Conservation (phyloP, 2,888 invertebrate species). For the Drosophila siamana region DNA sequence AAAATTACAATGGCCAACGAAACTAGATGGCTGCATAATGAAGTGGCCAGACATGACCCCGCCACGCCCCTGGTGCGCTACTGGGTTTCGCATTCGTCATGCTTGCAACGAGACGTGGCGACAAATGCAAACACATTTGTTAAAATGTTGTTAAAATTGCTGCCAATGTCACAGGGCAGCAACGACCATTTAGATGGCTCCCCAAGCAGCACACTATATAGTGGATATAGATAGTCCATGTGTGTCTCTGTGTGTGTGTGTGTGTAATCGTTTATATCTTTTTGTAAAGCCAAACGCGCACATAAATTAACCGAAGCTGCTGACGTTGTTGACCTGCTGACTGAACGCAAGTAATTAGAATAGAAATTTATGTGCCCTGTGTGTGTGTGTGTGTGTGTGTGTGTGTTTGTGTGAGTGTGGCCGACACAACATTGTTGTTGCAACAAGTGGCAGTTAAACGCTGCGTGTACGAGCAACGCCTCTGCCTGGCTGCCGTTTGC, state of each 20-base stretch:
- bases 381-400: conserved; percentile 10
- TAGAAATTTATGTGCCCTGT: conserved; percentile 69
- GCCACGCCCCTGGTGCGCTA: neutral
- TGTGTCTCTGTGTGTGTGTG: conserved; percentile 3
- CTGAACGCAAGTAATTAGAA: conserved; percentile 70
- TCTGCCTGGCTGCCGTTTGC: conserved; percentile 25
- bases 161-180: conserved; percentile 33
- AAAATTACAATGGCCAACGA: conserved; percentile 39
- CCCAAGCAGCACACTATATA: conserved; percentile 6
- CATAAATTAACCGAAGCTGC: conserved; percentile 63
- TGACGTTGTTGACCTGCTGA: conserved; percentile 49
- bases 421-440: conserved; percentile 36
- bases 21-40: conserved; percentile 59
- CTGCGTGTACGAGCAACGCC: conserved; percentile 20
- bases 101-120: conserved; percentile 35
- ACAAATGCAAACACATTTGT: conserved; percentile 59
- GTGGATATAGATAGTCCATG: conserved; percentile 2
- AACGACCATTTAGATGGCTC: conserved; percentile 27
- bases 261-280: conserved; percentile 28
- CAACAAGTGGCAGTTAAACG: conserved; percentile 57
- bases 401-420: conserved; percentile 16
- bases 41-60: conserved; percentile 55
- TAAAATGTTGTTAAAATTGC: conserved; percentile 55
- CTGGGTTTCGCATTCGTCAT: conserved; percentile 21
- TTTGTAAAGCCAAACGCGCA: conserved; percentile 47